phyloP scores from a whole-genome alignment of 30 jellyfish, hydroid and myxozoan species.

The Hydractinia echinata region DNA sequence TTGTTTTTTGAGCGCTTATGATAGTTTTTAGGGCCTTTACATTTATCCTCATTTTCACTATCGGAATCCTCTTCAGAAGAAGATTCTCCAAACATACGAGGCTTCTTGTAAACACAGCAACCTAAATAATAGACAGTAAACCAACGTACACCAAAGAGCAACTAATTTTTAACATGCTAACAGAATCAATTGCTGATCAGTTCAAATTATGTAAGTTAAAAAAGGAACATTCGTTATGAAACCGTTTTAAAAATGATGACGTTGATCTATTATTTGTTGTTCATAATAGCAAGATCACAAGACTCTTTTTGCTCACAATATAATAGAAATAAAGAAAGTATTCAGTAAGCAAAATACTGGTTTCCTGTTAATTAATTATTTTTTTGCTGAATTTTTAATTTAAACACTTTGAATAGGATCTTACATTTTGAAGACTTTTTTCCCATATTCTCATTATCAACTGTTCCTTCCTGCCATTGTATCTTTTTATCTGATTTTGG shows the following conservation, averaged over 20 bases:
- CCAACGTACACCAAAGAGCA: too few species aligned
- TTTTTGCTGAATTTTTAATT: too few species aligned
- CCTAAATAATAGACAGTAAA: slow-evolving; percentile 34
- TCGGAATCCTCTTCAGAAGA: slow-evolving; percentile 83
- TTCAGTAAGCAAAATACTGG: background rate
- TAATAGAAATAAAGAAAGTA: background rate
- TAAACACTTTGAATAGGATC: background rate
- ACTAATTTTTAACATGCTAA: too few species aligned
- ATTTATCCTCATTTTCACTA: slow-evolving; percentile 51
- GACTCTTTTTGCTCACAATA: too few species aligned
- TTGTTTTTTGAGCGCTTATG: slow-evolving; percentile 61
- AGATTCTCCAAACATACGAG: slow-evolving; percentile 90
- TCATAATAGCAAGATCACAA: too few species aligned
- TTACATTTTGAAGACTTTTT: slow-evolving; percentile 91
- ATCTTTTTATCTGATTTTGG: slow-evolving; percentile 73
- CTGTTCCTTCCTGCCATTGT: slow-evolving; percentile 84
- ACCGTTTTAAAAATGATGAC: too few species aligned
- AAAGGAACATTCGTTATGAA: too few species aligned
- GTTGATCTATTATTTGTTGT: too few species aligned
- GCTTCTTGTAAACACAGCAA: slow-evolving; percentile 93
- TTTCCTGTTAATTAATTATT: background rate
- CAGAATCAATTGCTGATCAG: too few species aligned
- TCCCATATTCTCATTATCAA: slow-evolving; percentile 88
- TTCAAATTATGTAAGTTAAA: too few species aligned
- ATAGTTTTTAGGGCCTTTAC: slow-evolving; percentile 91